These are phyloP conservation scores for Cyclura pinguis DNA, from an alignment of 2,797 vertebrate species.

Conservation along the genomic window DNA sequence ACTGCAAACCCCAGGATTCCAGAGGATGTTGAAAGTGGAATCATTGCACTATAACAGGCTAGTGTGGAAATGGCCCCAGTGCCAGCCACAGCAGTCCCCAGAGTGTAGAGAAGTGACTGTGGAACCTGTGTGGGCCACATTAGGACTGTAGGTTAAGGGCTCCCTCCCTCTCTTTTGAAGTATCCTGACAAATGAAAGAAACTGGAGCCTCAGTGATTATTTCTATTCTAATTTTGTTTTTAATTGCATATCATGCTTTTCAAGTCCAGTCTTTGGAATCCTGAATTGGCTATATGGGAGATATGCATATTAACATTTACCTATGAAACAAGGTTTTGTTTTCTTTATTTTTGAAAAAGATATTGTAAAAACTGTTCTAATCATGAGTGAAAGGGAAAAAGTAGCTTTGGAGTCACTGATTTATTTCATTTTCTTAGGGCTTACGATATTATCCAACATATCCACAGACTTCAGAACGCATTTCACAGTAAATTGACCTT, in stretches of 20 bases:
- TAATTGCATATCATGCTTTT: not conserved
- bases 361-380: not conserved
- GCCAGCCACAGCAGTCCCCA: too few relatives aligned
- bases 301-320: not conserved
- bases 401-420: not conserved
- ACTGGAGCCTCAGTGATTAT: not conserved
- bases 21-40: too few relatives aligned
- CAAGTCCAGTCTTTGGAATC: not conserved
- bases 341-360: not conserved
- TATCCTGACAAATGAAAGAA: not conserved
- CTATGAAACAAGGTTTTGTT: not conserved
- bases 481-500: not conserved
- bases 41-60: too few relatives aligned
- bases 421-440: not conserved
- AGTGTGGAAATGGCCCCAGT: too few relatives aligned
- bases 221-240: not conserved
- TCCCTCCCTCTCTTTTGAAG: not conserved
- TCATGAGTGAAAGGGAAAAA: not conserved
- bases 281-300: not conserved
- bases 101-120: too few relatives aligned
- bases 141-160: too few relatives aligned
- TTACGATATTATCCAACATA: not conserved
- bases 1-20: too few relatives aligned
- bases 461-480: not conserved
- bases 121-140: too few relatives aligned